Conservation (phyloP, 2,888 invertebrate species). For the Crepidodera aurea region DNA sequence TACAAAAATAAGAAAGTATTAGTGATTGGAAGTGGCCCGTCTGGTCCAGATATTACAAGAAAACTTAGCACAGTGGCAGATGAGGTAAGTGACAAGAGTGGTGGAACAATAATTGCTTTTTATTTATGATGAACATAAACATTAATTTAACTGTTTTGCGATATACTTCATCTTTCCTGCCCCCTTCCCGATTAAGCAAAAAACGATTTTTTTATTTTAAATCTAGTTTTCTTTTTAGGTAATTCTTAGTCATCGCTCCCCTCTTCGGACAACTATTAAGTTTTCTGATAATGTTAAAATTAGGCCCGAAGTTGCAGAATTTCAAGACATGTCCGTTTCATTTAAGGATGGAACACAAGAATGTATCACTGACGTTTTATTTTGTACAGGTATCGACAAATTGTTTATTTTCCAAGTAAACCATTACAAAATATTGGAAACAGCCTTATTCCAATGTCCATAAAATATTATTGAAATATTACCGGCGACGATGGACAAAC, state of each 20-base stretch:
- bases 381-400: constrained; percentile 78
- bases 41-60: constrained; percentile 78
- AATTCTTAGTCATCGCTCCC: constrained; percentile 48
- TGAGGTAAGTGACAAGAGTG: constrained; percentile 57
- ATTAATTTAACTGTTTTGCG: too few species aligned
- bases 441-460: too few species aligned
- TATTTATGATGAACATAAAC: too few species aligned
- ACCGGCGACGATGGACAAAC: too few species aligned
- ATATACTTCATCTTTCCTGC: too few species aligned
- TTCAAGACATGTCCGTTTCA: constrained; percentile 63
- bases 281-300: constrained; percentile 65
- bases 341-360: constrained; percentile 70
- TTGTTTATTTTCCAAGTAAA: too few species aligned
- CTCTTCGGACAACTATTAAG: constrained; percentile 27
- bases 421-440: too few species aligned
- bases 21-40: constrained; percentile 85
- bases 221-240: constrained; percentile 43
- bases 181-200: too few species aligned
- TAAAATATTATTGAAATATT: too few species aligned
- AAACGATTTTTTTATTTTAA: too few species aligned
- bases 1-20: constrained; percentile 74
- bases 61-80: constrained; percentile 70
- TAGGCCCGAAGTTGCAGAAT: constrained; percentile 65
- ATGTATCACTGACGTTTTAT: constrained; percentile 71
- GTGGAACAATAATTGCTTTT: too few species aligned